Conservation (phyloP, 2,888 invertebrate species). For the Dicycla oo region DNA sequence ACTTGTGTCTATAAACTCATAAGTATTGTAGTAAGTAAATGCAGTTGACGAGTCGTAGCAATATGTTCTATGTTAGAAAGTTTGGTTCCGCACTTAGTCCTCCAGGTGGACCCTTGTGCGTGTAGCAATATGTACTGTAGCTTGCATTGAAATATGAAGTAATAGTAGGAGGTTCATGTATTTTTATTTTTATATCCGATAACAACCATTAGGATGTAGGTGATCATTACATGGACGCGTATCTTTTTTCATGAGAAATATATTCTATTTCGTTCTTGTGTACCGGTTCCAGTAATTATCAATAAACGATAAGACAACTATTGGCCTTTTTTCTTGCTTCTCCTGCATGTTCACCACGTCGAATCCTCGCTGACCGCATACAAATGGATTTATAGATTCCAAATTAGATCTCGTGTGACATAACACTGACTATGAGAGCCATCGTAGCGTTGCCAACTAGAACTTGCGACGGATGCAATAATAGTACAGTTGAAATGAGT, state of each 20-base stretch:
- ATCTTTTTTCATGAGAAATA: slow-evolving; percentile 72
- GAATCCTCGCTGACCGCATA: slow-evolving; percentile 66
- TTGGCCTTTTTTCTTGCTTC: slow-evolving; percentile 88
- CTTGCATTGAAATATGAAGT: slow-evolving; percentile 64
- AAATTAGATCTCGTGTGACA: slow-evolving; percentile 56
- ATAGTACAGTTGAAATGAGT: slow-evolving; percentile 62
- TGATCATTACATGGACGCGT: slow-evolving; percentile 76
- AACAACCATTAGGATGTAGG: slow-evolving; percentile 75
- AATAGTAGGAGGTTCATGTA: slow-evolving; percentile 74
- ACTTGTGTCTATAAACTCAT: slow-evolving; percentile 64
- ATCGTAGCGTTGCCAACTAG: slow-evolving; percentile 60
- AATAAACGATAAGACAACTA: slow-evolving; percentile 87
- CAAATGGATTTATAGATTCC: slow-evolving; percentile 62
- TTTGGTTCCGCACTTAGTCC: too few relatives aligned
- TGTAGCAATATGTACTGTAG: slow-evolving; percentile 71
- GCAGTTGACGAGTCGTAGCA: slow-evolving; percentile 67
- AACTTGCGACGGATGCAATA: slow-evolving; percentile 57
- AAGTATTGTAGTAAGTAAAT: slow-evolving; percentile 71
- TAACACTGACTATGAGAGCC: slow-evolving; percentile 55
- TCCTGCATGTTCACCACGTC: slow-evolving; percentile 84
- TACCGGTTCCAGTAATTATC: slow-evolving; percentile 85
- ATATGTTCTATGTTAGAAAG: slow-evolving; percentile 54
- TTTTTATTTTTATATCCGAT: slow-evolving; percentile 88
- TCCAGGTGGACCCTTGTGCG: too few relatives aligned
- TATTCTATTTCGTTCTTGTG: slow-evolving; percentile 79